Base-by-base conservation (phyloP, 2,797 vertebrate species). In the Sebastes steindachneri region DNA sequence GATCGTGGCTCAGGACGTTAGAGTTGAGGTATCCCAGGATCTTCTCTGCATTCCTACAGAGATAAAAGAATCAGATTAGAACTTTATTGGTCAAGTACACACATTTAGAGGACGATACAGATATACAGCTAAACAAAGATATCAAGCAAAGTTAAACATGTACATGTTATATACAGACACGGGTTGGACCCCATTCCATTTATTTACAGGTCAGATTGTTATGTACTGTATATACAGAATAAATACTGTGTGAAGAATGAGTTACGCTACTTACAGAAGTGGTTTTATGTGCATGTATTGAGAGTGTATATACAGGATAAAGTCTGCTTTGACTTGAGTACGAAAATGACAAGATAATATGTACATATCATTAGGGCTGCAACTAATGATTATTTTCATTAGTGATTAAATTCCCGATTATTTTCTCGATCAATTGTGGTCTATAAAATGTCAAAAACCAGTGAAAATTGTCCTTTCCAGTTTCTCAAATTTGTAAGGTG, bases 1-100 rank as follows among this genome's bases (percentile, higher is more conserved):
- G 97, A 80, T 97, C 97, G 0, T 96, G 96, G 92, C 97, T 99
- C 89, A 99, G 93, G 78, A 98, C 85, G 0, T 97, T 95, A 59
- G 95, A 94, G 92, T 97, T 97, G 72, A 99, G 95, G 91, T 97
- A 98, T 58, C 96, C 97, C 82, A 98, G 83, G 86, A 99, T 98
- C 93, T 97, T 99, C 94, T 98, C 97, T 0, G 97, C 96, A 0
- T 99, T 99, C 85, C 98, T 99, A 73, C 8, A 17, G 9, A 19
- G 7, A 82, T 64, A 25, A 84, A 62, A 64, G 23, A 55, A 29
- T 54, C 29, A 31, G 0, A 41, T 7, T 77, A 11, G 10, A 68
- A 2, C 11, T 14, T 29, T n/a, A 55, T 4, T 12, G n/a, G 19
- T 35, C 3, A 45, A 37, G 10, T 25, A 48, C 41, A 48, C 25